A percentile compares a stretch with the other conserved stretches of the same genome.
Evolutionary conservation across 2,888 invertebrate species (phyloP).

Genomic region (Itoplectis maculator): DNA sequence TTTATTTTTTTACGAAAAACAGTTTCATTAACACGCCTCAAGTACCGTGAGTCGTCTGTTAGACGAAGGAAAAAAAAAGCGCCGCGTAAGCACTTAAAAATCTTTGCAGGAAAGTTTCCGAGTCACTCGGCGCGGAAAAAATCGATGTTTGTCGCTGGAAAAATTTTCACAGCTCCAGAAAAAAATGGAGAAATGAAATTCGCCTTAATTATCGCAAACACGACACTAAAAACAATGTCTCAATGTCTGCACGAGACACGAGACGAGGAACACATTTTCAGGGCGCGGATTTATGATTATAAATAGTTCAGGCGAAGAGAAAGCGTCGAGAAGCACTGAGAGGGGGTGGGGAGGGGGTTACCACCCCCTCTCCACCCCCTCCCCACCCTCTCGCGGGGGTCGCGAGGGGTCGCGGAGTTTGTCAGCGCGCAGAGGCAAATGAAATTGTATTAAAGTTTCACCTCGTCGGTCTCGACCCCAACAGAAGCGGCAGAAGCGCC

Average conservation of each 20-base stretch:
- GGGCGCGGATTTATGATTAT: conserved; percentile 79
- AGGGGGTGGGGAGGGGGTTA: conserved; percentile 52
- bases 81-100: conserved; percentile 69
- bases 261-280: conserved; percentile 49
- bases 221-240: conserved; percentile 37
- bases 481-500: conserved; percentile 40
- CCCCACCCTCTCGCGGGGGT: too few relatives aligned
- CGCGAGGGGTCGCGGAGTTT: conserved; percentile 76
- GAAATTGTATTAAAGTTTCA: conserved; percentile 85
- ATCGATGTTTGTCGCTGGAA: too few relatives aligned
- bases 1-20: conserved; percentile 44
- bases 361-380: too few relatives aligned
- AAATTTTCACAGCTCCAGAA: too few relatives aligned
- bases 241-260: conserved; percentile 46
- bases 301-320: conserved; percentile 81
- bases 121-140: too few relatives aligned
- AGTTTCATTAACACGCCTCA: conserved; percentile 27
- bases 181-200: too few relatives aligned
- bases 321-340: conserved; percentile 78
- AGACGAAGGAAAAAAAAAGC: conserved; percentile 56
- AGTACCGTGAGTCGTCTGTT: conserved; percentile 12
- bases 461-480: conserved; percentile 73
- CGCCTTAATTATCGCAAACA: conserved; percentile 24
- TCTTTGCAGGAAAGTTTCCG: too few relatives aligned
- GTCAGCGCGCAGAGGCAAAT: conserved; percentile 83